phyloP scores from a whole-genome alignment of 2,797 vertebrate species.

The Siniperca obscura region DNA sequence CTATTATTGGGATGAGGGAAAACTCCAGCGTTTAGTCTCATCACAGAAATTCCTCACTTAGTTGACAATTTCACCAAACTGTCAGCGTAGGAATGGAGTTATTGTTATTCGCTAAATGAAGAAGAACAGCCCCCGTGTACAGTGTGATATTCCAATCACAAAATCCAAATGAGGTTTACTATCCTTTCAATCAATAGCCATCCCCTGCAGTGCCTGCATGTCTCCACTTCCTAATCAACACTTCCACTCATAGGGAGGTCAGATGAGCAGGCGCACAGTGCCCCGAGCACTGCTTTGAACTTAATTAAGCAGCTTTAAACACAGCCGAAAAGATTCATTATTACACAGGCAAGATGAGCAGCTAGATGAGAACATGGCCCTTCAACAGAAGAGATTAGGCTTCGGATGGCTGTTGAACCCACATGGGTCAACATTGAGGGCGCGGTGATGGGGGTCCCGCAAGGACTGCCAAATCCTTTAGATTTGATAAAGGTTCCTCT shows the following conservation, averaged over 20 bases:
- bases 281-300: constrained; percentile 85
- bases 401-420: constrained; percentile 67
- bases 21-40: constrained; percentile 72
- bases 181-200: constrained; percentile 79
- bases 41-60: constrained; percentile 71
- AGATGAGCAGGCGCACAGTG: constrained; percentile 77
- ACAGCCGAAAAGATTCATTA: constrained; percentile 86
- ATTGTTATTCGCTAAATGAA: constrained; percentile 55
- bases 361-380: constrained; percentile 71
- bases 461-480: constrained; percentile 56
- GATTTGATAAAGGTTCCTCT: constrained; percentile 46
- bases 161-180: constrained; percentile 77
- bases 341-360: constrained; percentile 81
- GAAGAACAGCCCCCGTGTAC: constrained; percentile 51
- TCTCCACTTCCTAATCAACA: constrained; percentile 87
- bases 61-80: constrained; percentile 58
- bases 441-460: constrained; percentile 38
- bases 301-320: constrained; percentile 89
- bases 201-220: constrained; percentile 77
- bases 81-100: constrained; percentile 42
- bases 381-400: constrained; percentile 59
- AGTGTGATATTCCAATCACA: constrained; percentile 60
- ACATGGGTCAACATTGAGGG: constrained; percentile 57
- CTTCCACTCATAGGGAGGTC: constrained; percentile 84
- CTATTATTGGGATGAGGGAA: constrained; percentile 81